Evolutionary conservation across 1,140 invertebrate species (phyloP), one percentile per base, ranked within the genome.

Genomic region (Pachypeltis micranthus): DNA sequence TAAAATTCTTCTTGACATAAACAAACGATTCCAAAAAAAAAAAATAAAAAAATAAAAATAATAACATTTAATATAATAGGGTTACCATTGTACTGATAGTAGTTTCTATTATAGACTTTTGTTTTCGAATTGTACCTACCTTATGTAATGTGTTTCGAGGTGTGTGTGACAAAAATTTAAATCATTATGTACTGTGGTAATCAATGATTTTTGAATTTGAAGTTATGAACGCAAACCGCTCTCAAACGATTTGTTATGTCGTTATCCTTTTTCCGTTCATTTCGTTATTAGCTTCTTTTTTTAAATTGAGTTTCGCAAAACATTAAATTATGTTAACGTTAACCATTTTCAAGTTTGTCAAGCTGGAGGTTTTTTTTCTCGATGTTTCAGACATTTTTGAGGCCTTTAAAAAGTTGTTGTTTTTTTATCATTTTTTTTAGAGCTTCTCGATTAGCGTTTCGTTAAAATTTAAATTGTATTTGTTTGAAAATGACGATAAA

Each of bases 71-170:
- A 51, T 16, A 4, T 51, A 16, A 51, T 51, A 51, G 47, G 47
- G 47, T 51, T 51, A 51, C 47, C 47, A 51, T 10, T 51, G 47
- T 51, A 51, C 47, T 51, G 47, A 51, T 51, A 51, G 47, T 51
- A 51, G 47, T 16, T 51, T 51, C n/a, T 51, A 51, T 51, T 51
- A 21, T 16, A 21, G 12, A 51, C 23, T 51, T 51, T 51, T 51
- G 10, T 51, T 21, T 51, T 51, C 47, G 47, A 51, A 51, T 51
- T 10, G 21, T n/a, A n/a, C n/a, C n/a, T n/a, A n/a, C n/a, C n/a
- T 51, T 10, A 51, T 21, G 10, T 51, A 51, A 51, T 51, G 47
- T 51, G 47, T 51, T 51, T 51, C 47, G 47, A 51, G 47, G 47
- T 51, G 47, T 51, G 47, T 51, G 47, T 51, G 10, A 10, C 4